phyloP scores from a whole-genome alignment of 2,113 vertebrate species.

The Cichladusa arquata region DNA sequence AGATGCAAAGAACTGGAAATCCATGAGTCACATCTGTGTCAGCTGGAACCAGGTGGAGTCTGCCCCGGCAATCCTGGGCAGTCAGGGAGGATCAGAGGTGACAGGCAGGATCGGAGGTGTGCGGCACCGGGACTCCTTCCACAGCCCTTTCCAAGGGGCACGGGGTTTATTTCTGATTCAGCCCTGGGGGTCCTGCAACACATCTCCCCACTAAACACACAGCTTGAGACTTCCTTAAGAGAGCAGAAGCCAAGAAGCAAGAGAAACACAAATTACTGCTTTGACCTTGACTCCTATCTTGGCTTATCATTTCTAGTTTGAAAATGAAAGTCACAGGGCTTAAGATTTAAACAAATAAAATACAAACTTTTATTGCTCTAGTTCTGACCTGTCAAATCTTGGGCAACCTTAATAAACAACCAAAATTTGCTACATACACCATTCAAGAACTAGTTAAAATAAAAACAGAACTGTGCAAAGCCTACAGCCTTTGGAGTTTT shows the following conservation, averaged over 20 bases:
- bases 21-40: not conserved
- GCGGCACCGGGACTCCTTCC: not conserved
- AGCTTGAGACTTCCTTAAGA: slow-evolving; percentile 1
- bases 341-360: slow-evolving; percentile 45
- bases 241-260: slow-evolving; percentile 23
- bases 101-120: accelerated
- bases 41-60: not conserved
- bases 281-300: slow-evolving; percentile 55
- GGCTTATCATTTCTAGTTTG: slow-evolving; percentile 11
- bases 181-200: not conserved
- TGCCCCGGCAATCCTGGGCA: not conserved
- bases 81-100: accelerated
- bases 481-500: not conserved
- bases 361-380: slow-evolving; percentile 10
- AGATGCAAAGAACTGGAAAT: not conserved
- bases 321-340: slow-evolving; percentile 45
- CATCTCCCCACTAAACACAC: not conserved
- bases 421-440: not conserved
- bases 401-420: not conserved
- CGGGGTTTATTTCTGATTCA: not conserved
- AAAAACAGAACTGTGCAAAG: not conserved
- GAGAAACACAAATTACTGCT: slow-evolving; percentile 27
- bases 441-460: not conserved
- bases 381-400: not conserved
- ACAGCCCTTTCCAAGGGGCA: not conserved